phyloP scores from a whole-genome alignment of 2,888 invertebrate genomes.

The Mimachlamys varia region DNA sequence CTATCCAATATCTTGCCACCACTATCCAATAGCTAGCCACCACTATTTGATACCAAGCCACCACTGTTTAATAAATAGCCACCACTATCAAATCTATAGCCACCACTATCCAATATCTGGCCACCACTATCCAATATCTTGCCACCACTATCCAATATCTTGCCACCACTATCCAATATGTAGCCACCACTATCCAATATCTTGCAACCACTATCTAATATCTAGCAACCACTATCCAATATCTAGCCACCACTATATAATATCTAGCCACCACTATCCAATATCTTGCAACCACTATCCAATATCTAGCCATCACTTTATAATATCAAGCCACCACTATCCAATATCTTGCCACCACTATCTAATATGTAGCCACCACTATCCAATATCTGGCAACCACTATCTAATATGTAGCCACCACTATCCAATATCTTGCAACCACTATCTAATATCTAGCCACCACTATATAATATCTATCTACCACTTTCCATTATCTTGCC shows the following conservation, averaged over 20 bases:
- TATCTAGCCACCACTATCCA: background rate
- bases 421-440: no score
- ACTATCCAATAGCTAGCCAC: background rate
- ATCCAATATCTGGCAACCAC: no score
- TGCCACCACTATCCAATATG: background rate
- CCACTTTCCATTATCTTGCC: background rate
- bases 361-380: no score
- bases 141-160: background rate
- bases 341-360: background rate
- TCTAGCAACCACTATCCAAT: background rate
- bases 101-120: background rate
- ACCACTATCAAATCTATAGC: background rate
- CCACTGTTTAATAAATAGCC: no score
- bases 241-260: background rate
- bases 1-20: background rate
- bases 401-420: no score
- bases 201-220: no score
- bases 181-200: no score
- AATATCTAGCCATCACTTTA: background rate
- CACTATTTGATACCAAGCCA: background rate
- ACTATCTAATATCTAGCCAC: background rate
- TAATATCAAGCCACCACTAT: background rate
- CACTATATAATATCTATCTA: background rate
- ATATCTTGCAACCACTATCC: background rate
- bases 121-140: background rate